Base-by-base conservation (phyloP, 2,888 invertebrate genomes). In the Polydrusus tereticollis region DNA sequence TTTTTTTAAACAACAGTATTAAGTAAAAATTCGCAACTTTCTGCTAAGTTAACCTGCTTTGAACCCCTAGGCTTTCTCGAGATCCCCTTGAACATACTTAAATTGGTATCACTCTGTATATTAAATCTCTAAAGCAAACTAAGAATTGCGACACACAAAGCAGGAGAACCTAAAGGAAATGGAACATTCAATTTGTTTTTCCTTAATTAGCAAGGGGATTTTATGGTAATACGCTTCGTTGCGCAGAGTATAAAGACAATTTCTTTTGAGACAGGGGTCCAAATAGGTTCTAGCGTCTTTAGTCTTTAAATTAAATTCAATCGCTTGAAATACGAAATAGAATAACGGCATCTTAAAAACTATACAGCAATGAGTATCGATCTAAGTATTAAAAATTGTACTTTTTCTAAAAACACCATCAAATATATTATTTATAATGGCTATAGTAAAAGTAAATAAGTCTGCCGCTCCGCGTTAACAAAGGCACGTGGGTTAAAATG, bases 181-280 rank as follows among this genome's bases (percentile, higher is more conserved):
- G 52, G 16, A 58, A 65, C 59, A 65, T 70, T 70, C 64, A 65
- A 70, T 70, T 70, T 58, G 47, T 64, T 64, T 59, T 59, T 43
- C 50, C 59, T 59, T 65, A 70, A 70, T 70, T 70, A 65, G 45
- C 12, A 26, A 36, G 58, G 65, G 70, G 70, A 59, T 23, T 59
- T 65, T 70, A 70, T 70, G 70, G 45, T 64, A 65, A 70, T 65
- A 50, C 50, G 65, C 29, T 21, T 36, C 64, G 63, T 70, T 70
- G 36, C 26, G 65, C 58, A 58, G 29, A 52, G 41, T 50, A 63
- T 65, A 50, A 59, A 65, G 70, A 59, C 47, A 70, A 47, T 70
- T 47, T n/a, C 59, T 38, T 70, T 65, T 41, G n/a, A 70, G 38
- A 38, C 45, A 4, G 36, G 59, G 50, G 29, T 70, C 59, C 47